Conservation (phyloP, 1,140 invertebrate genomes). For the Neocloeon triangulifer region DNA sequence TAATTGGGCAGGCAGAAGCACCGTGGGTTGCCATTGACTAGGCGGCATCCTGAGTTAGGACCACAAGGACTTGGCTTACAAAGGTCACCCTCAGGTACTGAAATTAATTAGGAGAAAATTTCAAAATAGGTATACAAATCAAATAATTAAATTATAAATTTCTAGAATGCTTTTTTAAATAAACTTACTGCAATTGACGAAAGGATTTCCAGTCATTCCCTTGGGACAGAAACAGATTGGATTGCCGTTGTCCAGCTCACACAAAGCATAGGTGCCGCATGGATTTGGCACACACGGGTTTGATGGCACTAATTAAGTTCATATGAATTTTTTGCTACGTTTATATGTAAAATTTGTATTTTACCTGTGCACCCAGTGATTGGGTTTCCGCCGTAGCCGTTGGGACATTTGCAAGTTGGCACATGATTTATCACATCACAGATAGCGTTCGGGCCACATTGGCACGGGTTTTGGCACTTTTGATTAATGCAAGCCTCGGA, state of each 20-base stretch:
- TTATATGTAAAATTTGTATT: slow-evolving; percentile 4
- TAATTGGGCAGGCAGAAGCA: slow-evolving; percentile 75
- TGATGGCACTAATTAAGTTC: slow-evolving; percentile 17
- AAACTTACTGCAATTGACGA: slow-evolving; percentile 70
- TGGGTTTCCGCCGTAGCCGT: slow-evolving; percentile 49
- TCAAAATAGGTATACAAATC: too few relatives aligned
- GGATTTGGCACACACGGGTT: slow-evolving; percentile 65
- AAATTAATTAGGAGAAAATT: too few relatives aligned
- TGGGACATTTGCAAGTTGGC: slow-evolving; percentile 48
- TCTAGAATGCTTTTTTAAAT: background rate
- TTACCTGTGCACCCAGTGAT: slow-evolving; percentile 22
- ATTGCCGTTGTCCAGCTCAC: slow-evolving; percentile 64
- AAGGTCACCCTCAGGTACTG: slow-evolving; percentile 68
- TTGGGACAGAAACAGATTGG: slow-evolving; percentile 77
- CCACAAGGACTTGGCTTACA: slow-evolving; percentile 69
- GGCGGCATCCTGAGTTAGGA: slow-evolving; percentile 51
- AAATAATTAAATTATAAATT: background rate
- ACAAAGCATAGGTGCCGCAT: slow-evolving; percentile 60
- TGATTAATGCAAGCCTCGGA: slow-evolving; percentile 50
- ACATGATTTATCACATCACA: slow-evolving; percentile 53
- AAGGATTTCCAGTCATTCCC: slow-evolving; percentile 74
- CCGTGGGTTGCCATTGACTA: slow-evolving; percentile 39
- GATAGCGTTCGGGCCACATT: slow-evolving; percentile 47
- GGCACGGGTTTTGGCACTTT: slow-evolving; percentile 48
- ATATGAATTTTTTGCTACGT: too few relatives aligned